These are phyloP conservation scores for Drosophila gaucha DNA, from an alignment of 2,888 invertebrate genomes.

Conservation along the genomic window DNA sequence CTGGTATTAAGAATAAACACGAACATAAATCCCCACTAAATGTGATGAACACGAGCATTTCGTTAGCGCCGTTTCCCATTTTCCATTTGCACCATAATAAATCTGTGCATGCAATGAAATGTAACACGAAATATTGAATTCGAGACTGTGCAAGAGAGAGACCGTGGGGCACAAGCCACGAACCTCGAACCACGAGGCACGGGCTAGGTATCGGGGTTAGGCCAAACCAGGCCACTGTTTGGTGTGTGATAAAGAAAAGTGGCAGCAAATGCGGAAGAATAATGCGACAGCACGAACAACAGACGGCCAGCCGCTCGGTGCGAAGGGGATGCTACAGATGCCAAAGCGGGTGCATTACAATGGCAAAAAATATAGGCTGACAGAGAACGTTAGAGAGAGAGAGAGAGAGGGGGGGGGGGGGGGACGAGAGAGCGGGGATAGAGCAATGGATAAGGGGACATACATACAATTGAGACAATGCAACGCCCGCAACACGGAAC, in stretches of 20 bases:
- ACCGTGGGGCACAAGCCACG: conserved; percentile 14
- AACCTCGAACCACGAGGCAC: conserved; percentile 11
- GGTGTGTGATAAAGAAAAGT: conserved; percentile 75
- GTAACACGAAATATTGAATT: conserved; percentile 81
- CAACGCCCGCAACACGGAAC: conserved; percentile 72
- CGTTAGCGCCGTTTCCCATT: conserved; percentile 15
- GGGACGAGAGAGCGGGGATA: background rate
- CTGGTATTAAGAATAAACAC: conserved; percentile 46
- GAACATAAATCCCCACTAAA: conserved; percentile 46
- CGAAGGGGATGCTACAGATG: conserved; percentile 11
- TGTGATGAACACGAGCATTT: conserved; percentile 33
- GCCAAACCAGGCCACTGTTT: conserved; percentile 51
- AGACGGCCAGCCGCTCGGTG: conserved; percentile 33
- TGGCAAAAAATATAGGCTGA: conserved; percentile 71
- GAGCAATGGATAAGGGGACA: conserved; percentile 3
- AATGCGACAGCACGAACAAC: conserved; percentile 80
- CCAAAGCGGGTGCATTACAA: conserved; percentile 57
- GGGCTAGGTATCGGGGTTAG: conserved; percentile 45
- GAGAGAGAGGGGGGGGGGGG: background rate
- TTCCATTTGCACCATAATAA: conserved; percentile 64
- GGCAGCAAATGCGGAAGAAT: conserved; percentile 80
- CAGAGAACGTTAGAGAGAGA: conserved; percentile 20
- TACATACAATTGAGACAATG: conserved; percentile 66
- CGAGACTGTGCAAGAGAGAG: conserved; percentile 51
- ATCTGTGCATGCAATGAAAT: conserved; percentile 79